Conservation (phyloP, 92 coral and sea anemone species). For the Hydrozoanthus gracilis region DNA sequence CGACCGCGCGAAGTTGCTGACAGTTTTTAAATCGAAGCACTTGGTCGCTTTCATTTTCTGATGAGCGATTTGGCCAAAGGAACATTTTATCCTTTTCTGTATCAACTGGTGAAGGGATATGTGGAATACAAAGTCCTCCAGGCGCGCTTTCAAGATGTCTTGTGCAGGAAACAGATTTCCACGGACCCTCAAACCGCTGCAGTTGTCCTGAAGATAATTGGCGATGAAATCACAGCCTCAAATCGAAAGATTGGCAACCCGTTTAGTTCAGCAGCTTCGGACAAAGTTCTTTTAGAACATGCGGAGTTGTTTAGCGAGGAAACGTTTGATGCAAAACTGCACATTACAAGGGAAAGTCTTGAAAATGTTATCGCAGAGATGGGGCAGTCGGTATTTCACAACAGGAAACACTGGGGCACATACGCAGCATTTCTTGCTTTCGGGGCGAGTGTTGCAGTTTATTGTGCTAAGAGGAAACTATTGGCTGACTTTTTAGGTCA, state of each 20-base stretch:
- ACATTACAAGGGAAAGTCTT: background rate
- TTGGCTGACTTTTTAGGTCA: background rate
- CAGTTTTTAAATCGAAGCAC: background rate
- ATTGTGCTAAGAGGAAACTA: constrained; percentile 28
- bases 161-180: background rate
- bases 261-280: constrained; percentile 27
- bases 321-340: constrained; percentile 26
- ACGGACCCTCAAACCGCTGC: background rate
- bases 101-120: constrained; percentile 22
- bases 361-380: constrained; percentile 7
- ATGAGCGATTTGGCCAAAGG: constrained; percentile 15
- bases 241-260: constrained; percentile 16
- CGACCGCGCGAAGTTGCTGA: background rate
- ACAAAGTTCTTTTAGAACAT: background rate
- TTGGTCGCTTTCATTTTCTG: too few species aligned
- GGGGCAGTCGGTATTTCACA: constrained; percentile 30
- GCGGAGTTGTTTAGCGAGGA: constrained; percentile 21
- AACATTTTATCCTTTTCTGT: constrained; percentile 19
- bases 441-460: constrained; percentile 39
- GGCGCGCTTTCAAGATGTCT: constrained; percentile 17
- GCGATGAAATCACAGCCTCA: constrained; percentile 37
- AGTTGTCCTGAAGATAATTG: constrained; percentile 17
- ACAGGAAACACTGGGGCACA: constrained; percentile 18
- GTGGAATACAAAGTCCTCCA: constrained; percentile 7
- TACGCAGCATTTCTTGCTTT: constrained; percentile 39